These are phyloP conservation scores for Acronicta alni DNA, from an alignment of 2,888 invertebrate species.

Conservation along the genomic window DNA sequence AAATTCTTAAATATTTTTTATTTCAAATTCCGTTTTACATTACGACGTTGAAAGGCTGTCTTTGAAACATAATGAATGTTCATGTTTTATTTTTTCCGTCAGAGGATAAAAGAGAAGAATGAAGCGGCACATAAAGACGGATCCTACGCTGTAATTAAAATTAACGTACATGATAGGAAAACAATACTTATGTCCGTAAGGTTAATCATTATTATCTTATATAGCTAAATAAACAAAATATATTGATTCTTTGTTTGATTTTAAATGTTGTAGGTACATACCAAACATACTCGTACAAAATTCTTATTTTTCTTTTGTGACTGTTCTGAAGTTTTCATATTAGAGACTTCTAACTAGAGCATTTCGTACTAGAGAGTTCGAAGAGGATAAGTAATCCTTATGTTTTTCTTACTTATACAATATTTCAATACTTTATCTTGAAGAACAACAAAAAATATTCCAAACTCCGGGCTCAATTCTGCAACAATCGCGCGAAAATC, in stretches of 20 bases:
- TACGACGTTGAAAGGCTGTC: slow-evolving; percentile 47
- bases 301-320: too few relatives aligned
- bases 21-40: slow-evolving; percentile 48
- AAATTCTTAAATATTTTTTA: slow-evolving; percentile 46
- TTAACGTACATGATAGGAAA: slow-evolving; percentile 23
- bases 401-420: neutral
- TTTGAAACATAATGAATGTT: slow-evolving; percentile 48
- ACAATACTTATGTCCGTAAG: slow-evolving; percentile 1
- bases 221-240: neutral
- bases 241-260: too few relatives aligned
- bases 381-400: too few relatives aligned
- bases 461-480: neutral
- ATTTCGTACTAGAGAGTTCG: too few relatives aligned
- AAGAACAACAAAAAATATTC: slow-evolving; percentile 8
- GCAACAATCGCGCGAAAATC: slow-evolving; percentile 8
- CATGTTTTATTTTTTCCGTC: slow-evolving; percentile 42
- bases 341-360: too few relatives aligned
- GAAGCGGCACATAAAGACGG: slow-evolving; percentile 13
- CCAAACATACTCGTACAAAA: too few relatives aligned
- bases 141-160: slow-evolving; percentile 47
- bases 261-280: too few relatives aligned
- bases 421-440: neutral
- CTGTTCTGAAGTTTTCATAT: too few relatives aligned
- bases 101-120: slow-evolving; percentile 34
- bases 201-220: slow-evolving; percentile 12